phyloP scores from a whole-genome alignment of 1,140 invertebrate species.

The Drosophila prosaltans region DNA sequence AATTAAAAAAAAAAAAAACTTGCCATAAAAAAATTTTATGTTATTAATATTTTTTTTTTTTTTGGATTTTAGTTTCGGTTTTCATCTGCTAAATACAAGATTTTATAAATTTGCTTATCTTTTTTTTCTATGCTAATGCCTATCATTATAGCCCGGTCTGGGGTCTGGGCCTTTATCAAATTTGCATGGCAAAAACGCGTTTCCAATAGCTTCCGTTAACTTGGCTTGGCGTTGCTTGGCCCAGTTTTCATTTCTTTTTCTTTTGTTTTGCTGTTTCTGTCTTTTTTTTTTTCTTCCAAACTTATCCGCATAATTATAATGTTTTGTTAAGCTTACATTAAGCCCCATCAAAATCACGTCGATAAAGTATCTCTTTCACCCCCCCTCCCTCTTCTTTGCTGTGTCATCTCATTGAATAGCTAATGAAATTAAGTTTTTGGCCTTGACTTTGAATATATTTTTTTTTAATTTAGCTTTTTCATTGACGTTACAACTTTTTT shows the following conservation, averaged over 20 bases:
- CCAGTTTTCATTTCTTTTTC: slow-evolving; percentile 11
- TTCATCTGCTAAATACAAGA: not conserved
- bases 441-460: slow-evolving; percentile 52
- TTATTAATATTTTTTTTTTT: slow-evolving; percentile 42
- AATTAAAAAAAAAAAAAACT: slow-evolving; percentile 19
- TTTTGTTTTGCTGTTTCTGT: not conserved
- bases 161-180: slow-evolving; percentile 30
- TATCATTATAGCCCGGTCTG: slow-evolving; percentile 39
- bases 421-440: slow-evolving; percentile 16
- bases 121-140: slow-evolving; percentile 59
- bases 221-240: not conserved
- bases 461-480: not conserved
- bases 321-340: slow-evolving; percentile 6
- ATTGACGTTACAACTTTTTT: slow-evolving; percentile 15
- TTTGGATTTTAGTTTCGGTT: slow-evolving; percentile 16
- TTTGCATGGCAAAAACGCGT: slow-evolving; percentile 54
- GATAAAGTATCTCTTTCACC: slow-evolving; percentile 3
- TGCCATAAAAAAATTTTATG: slow-evolving; percentile 38
- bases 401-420: slow-evolving; percentile 4
- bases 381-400: not conserved
- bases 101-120: slow-evolving; percentile 48
- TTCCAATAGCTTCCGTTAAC: slow-evolving; percentile 58
- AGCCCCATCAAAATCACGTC: not conserved
- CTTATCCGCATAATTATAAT: slow-evolving; percentile 1
- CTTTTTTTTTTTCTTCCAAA: no score